Evolutionary conservation across 1,140 invertebrate species (phyloP), one percentile per base, ranked within the genome.

Genomic region (Bombus impatiens): DNA sequence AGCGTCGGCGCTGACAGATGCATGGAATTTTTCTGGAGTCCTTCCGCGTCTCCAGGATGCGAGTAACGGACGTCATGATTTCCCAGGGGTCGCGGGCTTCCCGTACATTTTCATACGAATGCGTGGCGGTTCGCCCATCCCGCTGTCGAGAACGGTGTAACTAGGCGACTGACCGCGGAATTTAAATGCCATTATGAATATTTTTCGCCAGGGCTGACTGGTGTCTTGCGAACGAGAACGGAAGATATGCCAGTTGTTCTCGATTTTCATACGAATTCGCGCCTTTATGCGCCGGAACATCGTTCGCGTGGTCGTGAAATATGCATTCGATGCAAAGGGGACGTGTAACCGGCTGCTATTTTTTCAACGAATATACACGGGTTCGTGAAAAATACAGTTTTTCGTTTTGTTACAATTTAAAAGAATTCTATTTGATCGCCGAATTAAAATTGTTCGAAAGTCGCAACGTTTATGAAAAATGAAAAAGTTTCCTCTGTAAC

Each of bases 11-110:
- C 71, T 90, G 89, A 91, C 89, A 85, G 89, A 85, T 88, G 84
- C 87, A 82, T 81, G 76, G 80, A 90, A 91, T 86, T 84, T 90
- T 90, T 87, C 78, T 88, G 76, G 76, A 68, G 70, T 83, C 67
- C 78, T 86, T 86, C 42, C 59, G 79, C 86, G 82, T 77, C 72
- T 37, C 32, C 84, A 62, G 75, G 88, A 80, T 77, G 80, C 71
- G 86, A 79, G 86, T 90, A 91, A 88, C 87, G 87, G 82, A 90
- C 82, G 84, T 81, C 65, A 91, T 91, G 89, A 91, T 91, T 91
- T 91, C 89, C 89, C 89, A 84, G 53, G 89, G 87, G 89, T 68
- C 65, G n/a, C 67, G 76, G 67, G 68, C 57, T 82, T 86, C 71
- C 37, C 71, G 78, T 90, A 91, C 82, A 90, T 90, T 90, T 90